Percentiles rank a stretch among this genome's conserved stretches.
Evolutionary conservation across 1,140 invertebrate genomes (phyloP).

Genomic region (Centruroides vittatus): DNA sequence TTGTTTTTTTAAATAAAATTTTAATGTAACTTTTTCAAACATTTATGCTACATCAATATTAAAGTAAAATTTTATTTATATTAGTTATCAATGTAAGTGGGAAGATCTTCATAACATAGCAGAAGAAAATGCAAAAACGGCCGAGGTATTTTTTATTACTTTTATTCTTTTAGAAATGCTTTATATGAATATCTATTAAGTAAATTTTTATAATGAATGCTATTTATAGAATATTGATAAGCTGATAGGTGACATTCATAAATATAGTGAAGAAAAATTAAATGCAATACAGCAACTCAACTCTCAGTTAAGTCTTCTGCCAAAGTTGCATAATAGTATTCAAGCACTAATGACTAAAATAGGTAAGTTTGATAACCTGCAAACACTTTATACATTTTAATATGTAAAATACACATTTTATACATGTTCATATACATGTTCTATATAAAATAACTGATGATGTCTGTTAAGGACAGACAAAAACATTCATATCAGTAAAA

Average conservation of each 20-base stretch:
- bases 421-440: too few relatives aligned
- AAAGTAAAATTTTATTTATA: background rate
- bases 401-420: too few relatives aligned
- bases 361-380: slow-evolving; percentile 25
- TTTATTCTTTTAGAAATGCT: background rate
- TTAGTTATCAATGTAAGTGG: slow-evolving; percentile 46
- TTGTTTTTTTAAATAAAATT: too few relatives aligned
- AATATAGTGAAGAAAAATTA: slow-evolving; percentile 38
- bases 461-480: too few relatives aligned
- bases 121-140: slow-evolving; percentile 44
- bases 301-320: slow-evolving; percentile 37
- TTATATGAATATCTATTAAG: too few relatives aligned
- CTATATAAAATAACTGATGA: too few relatives aligned
- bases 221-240: slow-evolving; percentile 34
- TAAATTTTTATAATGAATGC: background rate
- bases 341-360: slow-evolving; percentile 42
- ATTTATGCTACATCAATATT: too few relatives aligned
- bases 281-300: slow-evolving; percentile 37
- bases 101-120: slow-evolving; percentile 43
- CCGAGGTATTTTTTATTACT: slow-evolving; percentile 25
- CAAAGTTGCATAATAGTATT: slow-evolving; percentile 40
- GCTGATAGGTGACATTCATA: slow-evolving; percentile 38
- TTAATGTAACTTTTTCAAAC: too few relatives aligned
- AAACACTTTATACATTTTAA: too few relatives aligned
- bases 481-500: too few relatives aligned